These are phyloP conservation scores for Lepilemur ruficaudatus DNA, from an alignment of 2,797 vertebrate genomes.

Conservation along the genomic window DNA sequence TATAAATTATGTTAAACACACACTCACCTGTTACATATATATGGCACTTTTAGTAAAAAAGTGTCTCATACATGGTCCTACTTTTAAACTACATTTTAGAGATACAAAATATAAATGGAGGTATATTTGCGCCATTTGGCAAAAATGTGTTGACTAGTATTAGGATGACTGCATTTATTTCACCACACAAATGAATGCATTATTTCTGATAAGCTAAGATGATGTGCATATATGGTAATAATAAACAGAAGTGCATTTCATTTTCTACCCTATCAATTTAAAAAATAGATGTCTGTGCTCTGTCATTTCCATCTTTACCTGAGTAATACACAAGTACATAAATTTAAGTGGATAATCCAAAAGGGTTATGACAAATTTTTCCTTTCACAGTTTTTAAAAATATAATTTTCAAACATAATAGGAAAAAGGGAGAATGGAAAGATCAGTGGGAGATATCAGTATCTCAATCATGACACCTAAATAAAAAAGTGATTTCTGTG, in stretches of 20 bases:
- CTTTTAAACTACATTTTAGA: constrained; percentile 66
- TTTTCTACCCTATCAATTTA: constrained; percentile 74
- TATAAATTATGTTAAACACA: constrained; percentile 63
- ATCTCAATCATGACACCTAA: constrained; percentile 48
- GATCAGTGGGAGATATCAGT: constrained; percentile 10
- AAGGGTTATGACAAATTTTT: constrained; percentile 61
- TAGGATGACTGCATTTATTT: constrained; percentile 55
- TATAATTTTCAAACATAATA: constrained; percentile 64
- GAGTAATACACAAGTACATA: constrained; percentile 80
- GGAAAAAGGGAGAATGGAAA: constrained; percentile 16
- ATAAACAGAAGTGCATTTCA: constrained; percentile 56
- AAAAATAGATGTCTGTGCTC: constrained; percentile 81
- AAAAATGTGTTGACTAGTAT: constrained; percentile 63
- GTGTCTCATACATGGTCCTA: constrained; percentile 30
- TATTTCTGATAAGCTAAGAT: constrained; percentile 58
- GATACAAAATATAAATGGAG: constrained; percentile 80
- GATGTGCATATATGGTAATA: constrained; percentile 55
- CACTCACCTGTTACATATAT: constrained; percentile 38
- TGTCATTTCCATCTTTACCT: constrained; percentile 82
- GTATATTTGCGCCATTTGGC: constrained; percentile 79
- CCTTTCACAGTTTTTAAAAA: constrained; percentile 62
- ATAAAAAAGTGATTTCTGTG: neutral
- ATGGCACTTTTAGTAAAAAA: constrained; percentile 65
- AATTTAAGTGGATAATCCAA: constrained; percentile 60
- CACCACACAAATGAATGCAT: neutral